Conservation (phyloP, 2,888 invertebrate species). For the Heliothis peltigera region DNA sequence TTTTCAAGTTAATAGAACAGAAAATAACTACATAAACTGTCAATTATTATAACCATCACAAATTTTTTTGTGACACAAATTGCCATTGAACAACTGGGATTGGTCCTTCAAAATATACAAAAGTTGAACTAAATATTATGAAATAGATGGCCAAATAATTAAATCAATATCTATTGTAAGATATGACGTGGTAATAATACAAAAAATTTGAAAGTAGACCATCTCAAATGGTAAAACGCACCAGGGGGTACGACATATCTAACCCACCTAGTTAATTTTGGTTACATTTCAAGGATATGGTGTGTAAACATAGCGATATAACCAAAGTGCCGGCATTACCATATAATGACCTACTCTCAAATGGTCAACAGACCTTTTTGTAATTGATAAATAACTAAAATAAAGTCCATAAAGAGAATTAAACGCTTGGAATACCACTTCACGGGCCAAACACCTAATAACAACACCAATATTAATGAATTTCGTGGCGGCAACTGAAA, state of each 20-base stretch:
- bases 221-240: constrained; percentile 33
- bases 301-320: constrained; percentile 78
- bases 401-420: constrained; percentile 26
- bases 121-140: constrained; percentile 8
- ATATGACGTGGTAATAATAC: neutral
- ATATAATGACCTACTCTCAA: constrained; percentile 13
- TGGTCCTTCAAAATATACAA: constrained; percentile 8
- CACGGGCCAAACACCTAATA: constrained; percentile 49
- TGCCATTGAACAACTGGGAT: neutral
- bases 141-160: constrained; percentile 7
- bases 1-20: neutral
- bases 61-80: neutral
- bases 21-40: neutral
- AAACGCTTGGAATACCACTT: constrained; percentile 38
- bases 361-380: constrained; percentile 12
- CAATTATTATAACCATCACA: neutral
- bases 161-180: neutral
- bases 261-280: constrained; percentile 31
- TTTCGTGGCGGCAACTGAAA: constrained; percentile 31
- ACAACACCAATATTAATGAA: constrained; percentile 29
- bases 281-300: constrained; percentile 73
- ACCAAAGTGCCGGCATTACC: constrained; percentile 82
- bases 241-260: constrained; percentile 41
- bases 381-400: constrained; percentile 46
- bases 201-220: constrained; percentile 26